These are phyloP conservation scores for Lysandra bellargus DNA, from an alignment of 2,888 invertebrate genomes.

Conservation along the genomic window DNA sequence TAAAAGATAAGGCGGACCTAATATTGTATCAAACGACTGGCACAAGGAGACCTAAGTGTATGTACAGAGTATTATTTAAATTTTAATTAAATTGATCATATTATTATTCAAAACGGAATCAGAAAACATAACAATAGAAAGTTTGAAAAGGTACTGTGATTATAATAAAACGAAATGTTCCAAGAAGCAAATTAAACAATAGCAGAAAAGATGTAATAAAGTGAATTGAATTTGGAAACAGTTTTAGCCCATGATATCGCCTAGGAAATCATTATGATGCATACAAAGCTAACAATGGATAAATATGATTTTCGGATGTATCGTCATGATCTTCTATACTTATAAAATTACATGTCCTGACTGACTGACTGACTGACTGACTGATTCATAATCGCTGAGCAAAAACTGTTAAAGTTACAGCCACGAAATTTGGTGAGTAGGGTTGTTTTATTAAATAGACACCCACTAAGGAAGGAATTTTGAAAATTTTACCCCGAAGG, in stretches of 20 bases:
- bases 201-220: background rate
- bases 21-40: background rate
- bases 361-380: no score
- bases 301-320: background rate
- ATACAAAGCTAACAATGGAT: background rate
- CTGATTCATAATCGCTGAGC: no score
- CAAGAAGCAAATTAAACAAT: background rate
- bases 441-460: no score
- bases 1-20: background rate
- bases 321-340: background rate
- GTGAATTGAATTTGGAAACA: background rate
- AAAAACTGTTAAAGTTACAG: no score
- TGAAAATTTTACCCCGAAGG: no score
- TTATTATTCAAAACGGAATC: background rate
- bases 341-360: no score
- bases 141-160: background rate
- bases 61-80: background rate
- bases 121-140: background rate
- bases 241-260: background rate
- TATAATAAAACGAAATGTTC: background rate
- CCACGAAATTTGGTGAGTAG: no score
- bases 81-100: background rate
- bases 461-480: no score
- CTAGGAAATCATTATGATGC: background rate
- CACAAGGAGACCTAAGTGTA: background rate